Conservation (phyloP, 2,113 vertebrate genomes). For the Chionomys nivalis region DNA sequence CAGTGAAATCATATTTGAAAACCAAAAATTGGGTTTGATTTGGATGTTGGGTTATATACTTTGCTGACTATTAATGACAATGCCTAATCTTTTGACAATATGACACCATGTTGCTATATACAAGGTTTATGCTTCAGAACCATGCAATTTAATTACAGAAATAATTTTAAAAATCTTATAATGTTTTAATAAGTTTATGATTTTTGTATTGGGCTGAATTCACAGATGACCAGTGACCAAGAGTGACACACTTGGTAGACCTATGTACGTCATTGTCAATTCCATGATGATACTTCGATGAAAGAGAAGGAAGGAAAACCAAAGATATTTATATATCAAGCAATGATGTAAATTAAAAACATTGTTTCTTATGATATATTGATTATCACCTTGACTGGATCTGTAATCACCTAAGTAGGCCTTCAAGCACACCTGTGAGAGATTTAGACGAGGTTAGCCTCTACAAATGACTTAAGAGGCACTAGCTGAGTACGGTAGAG, state of each 20-base stretch:
- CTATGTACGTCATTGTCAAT: neutral
- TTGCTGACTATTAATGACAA: neutral
- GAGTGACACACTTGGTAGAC: neutral
- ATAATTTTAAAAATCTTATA: neutral
- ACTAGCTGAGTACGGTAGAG: neutral
- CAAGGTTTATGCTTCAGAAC: neutral
- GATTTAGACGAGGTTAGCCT: neutral
- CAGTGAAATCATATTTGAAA: slow-evolving; percentile 9
- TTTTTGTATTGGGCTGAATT: neutral
- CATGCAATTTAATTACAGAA: neutral
- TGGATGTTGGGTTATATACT: neutral
- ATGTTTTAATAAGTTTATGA: neutral
- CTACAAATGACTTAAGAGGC: neutral
- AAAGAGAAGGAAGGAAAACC: slow-evolving; percentile 30
- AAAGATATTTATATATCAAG: slow-evolving; percentile 29
- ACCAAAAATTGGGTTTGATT: neutral
- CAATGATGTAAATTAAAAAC: neutral
- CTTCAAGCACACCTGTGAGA: neutral
- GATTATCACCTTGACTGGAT: neutral
- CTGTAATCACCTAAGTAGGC: neutral
- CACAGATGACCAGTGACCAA: neutral
- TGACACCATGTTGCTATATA: neutral
- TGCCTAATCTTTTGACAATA: neutral
- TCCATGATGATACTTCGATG: neutral
- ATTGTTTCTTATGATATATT: neutral